Evolutionary conservation across 2,797 vertebrate genomes (phyloP).

Genomic region (Acanthopagrus latus): DNA sequence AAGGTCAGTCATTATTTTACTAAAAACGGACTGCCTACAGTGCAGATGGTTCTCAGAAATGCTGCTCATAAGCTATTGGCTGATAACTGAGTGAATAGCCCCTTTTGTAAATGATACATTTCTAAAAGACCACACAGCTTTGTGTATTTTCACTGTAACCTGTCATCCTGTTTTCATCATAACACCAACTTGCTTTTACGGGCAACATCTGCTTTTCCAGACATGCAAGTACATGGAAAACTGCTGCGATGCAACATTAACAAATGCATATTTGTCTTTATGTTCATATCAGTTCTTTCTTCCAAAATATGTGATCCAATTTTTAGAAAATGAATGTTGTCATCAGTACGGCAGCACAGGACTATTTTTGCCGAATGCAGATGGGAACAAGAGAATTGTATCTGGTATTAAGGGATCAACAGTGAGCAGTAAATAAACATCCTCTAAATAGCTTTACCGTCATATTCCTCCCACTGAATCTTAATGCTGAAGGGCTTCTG

Average conservation of each 20-base stretch:
- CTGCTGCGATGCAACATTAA: not conserved
- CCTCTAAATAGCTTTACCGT: constrained; percentile 1
- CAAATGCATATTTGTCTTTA: not conserved
- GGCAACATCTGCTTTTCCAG: constrained; percentile 19
- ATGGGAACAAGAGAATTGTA: not conserved
- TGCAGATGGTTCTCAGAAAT: constrained; percentile 26
- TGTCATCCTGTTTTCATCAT: constrained; percentile 22
- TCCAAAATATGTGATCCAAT: not conserved
- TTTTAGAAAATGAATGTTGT: not conserved
- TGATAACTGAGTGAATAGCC: constrained; percentile 11
- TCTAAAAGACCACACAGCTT: constrained; percentile 9
- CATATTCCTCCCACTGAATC: not conserved
- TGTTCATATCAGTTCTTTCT: not conserved
- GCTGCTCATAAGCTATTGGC: constrained; percentile 18
- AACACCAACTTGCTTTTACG: constrained; percentile 34
- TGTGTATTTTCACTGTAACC: constrained; percentile 31
- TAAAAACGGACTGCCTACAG: not conserved
- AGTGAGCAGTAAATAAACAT: constrained; percentile 1
- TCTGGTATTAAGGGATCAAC: not conserved
- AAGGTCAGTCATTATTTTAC: constrained; percentile 24
- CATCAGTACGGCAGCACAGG: not conserved
- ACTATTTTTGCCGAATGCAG: not conserved
- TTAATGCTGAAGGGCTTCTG: not conserved
- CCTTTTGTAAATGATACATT: constrained; percentile 30
- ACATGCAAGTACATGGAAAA: constrained; percentile 25